Evolutionary conservation across 2,797 vertebrate genomes (phyloP).

Genomic region (Anguilla megastoma): DNA sequence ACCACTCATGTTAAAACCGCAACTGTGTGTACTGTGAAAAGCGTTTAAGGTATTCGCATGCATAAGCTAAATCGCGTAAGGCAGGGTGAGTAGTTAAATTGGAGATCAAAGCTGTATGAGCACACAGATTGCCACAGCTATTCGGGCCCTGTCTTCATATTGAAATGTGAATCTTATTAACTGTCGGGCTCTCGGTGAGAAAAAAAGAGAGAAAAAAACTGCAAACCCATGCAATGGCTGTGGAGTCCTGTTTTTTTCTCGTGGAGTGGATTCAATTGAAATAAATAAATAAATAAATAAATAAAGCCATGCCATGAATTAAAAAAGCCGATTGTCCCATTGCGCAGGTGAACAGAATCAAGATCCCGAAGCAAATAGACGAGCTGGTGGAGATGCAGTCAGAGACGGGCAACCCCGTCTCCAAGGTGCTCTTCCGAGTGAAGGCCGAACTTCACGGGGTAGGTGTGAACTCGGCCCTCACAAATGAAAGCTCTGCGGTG

Average conservation of each 20-base stretch:
- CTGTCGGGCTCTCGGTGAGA: background rate
- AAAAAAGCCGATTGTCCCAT: background rate
- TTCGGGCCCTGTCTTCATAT: background rate
- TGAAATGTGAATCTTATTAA: background rate
- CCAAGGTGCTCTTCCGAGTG: constrained; percentile 83
- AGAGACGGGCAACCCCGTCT: constrained; percentile 83
- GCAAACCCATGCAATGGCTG: background rate
- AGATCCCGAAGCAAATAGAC: constrained; percentile 91
- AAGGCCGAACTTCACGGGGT: constrained; percentile 85
- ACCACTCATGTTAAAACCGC: background rate
- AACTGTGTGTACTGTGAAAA: background rate
- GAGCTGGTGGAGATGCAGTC: constrained; percentile 94
- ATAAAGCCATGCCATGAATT: background rate
- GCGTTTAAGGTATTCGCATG: background rate
- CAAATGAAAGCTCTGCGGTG: background rate
- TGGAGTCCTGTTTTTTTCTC: background rate
- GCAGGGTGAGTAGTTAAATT: background rate
- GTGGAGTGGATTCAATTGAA: background rate
- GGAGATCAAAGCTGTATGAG: background rate
- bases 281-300: background rate
- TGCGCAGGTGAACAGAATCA: constrained; percentile 93
- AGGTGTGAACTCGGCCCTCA: constrained; percentile 52
- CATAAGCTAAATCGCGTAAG: background rate
- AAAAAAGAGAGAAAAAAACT: background rate
- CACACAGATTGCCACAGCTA: background rate